A percentile compares a stretch with the other conserved stretches of the same genome.
phyloP scores from a whole-genome alignment of 2,888 invertebrate genomes.

The Helobdella robusta region DNA sequence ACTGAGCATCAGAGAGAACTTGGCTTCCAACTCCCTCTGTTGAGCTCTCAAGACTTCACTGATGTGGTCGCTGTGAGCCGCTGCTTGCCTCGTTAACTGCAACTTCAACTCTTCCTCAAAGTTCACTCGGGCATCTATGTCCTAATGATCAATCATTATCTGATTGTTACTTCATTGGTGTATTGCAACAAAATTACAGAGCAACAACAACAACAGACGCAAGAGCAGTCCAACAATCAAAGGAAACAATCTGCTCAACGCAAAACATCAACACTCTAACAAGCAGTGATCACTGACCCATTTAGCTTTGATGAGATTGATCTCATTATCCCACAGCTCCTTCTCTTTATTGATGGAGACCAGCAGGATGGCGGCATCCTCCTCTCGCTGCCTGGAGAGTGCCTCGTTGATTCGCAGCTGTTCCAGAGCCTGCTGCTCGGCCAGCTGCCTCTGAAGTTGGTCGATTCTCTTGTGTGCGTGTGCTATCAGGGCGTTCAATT shows the following conservation, averaged over 20 bases:
- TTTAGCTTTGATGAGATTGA: slow-evolving; percentile 62
- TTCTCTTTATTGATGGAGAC: slow-evolving; percentile 60
- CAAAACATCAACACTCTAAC: too few relatives aligned
- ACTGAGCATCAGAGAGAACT: slow-evolving; percentile 53
- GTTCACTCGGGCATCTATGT: slow-evolving; percentile 38
- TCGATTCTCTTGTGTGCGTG: slow-evolving; percentile 69
- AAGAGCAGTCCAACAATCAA: too few relatives aligned
- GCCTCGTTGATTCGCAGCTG: slow-evolving; percentile 57
- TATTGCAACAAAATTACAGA: too few relatives aligned
- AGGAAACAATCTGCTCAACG: too few relatives aligned
- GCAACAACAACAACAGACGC: too few relatives aligned
- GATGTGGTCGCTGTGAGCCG: slow-evolving; percentile 67
- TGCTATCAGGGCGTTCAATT: slow-evolving; percentile 68
- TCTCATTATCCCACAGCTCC: slow-evolving; percentile 60
- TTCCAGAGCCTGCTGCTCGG: slow-evolving; percentile 57
- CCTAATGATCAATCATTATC: too few relatives aligned
- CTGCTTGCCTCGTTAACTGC: slow-evolving; percentile 71
- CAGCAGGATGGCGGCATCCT: slow-evolving; percentile 54
- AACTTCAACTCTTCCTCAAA: slow-evolving; percentile 63
- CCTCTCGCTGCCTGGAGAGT: slow-evolving; percentile 57
- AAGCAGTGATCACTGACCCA: too few relatives aligned
- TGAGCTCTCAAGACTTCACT: slow-evolving; percentile 56
- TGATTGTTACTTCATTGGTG: too few relatives aligned
- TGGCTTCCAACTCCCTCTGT: slow-evolving; percentile 55
- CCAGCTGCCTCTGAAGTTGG: slow-evolving; percentile 67